Evolutionary conservation across 2,113 vertebrate species (phyloP).

Genomic region (Girardinichthys multiradiatus): DNA sequence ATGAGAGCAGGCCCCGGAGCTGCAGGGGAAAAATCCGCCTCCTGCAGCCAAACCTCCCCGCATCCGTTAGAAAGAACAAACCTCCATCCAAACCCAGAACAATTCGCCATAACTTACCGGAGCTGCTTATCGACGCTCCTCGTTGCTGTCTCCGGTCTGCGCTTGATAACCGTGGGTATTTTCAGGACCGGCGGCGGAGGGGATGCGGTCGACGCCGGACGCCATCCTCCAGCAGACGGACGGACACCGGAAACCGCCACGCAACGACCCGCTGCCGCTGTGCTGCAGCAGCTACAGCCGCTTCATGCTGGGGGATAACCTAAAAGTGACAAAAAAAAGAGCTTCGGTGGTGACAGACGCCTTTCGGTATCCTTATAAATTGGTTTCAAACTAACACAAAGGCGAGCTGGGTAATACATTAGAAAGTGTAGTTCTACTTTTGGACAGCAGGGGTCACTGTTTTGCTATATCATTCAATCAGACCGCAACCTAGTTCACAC

Average conservation of each 20-base stretch:
- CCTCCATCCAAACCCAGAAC: not conserved
- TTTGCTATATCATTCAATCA: not conserved
- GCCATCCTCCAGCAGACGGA: constrained; percentile 75
- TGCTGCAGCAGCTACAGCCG: constrained; percentile 27
- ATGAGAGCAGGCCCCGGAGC: constrained; percentile 55
- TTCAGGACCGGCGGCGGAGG: constrained; percentile 49
- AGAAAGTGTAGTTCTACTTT: not conserved
- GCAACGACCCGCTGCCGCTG: constrained; percentile 46
- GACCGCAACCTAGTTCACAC: not conserved
- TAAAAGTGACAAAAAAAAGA: not conserved
- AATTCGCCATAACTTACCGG: constrained; percentile 14
- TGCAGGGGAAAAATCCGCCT: constrained; percentile 37
- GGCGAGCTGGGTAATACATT: constrained; percentile 4
- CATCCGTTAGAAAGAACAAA: constrained; percentile 8
- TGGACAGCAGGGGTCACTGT: constrained; percentile 45
- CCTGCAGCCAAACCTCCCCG: constrained; percentile 18
- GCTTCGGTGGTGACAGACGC: not conserved
- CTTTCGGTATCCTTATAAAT: not conserved
- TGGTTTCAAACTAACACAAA: constrained; percentile 39
- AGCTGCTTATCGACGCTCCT: constrained; percentile 13
- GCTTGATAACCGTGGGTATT: constrained; percentile 29
- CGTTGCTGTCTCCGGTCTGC: constrained; percentile 6
- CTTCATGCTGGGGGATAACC: not conserved
- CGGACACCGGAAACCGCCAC: constrained; percentile 76
- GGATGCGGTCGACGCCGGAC: constrained; percentile 69